Percentiles rank a stretch among this genome's conserved stretches.
Conservation (phyloP, 2,113 vertebrate genomes). For the Myrmecophaga tridactyla region DNA sequence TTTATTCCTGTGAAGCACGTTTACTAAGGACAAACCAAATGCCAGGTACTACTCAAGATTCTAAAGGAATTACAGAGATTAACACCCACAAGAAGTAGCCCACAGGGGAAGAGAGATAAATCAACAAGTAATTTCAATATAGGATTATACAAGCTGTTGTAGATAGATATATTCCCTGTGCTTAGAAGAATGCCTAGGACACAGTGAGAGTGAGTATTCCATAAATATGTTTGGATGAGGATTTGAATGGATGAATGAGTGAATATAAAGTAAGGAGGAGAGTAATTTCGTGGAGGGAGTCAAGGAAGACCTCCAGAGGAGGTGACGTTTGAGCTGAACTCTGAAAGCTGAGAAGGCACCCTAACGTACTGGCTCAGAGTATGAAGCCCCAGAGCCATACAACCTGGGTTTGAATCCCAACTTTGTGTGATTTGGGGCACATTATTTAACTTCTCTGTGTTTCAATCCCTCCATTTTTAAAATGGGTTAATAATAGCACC, state of each 20-base stretch:
- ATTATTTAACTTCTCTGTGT: not conserved
- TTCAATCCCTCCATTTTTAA: not conserved
- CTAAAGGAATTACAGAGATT: conserved; percentile 10
- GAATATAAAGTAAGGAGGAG: not conserved
- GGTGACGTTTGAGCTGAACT: not conserved
- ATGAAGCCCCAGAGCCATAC: not conserved
- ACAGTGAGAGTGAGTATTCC: not conserved
- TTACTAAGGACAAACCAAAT: not conserved
- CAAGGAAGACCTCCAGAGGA: not conserved
- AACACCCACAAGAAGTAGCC: not conserved
- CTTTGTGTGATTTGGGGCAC: not conserved
- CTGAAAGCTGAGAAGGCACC: conserved; percentile 6
- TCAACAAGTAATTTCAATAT: not conserved
- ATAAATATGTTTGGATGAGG: not conserved
- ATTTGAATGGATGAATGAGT: not conserved
- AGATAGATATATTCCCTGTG: not conserved
- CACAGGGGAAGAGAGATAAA: not conserved
- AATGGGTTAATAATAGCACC: not conserved
- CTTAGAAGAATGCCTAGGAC: not conserved
- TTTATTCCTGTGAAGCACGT: conserved; percentile 53
- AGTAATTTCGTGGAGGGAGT: not conserved
- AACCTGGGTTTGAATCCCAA: not conserved
- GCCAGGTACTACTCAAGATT: conserved; percentile 2
- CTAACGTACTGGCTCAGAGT: not conserved
- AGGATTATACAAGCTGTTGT: not conserved